Conservation (phyloP, 2,113 vertebrate genomes). For the Melanocharis versteri region DNA sequence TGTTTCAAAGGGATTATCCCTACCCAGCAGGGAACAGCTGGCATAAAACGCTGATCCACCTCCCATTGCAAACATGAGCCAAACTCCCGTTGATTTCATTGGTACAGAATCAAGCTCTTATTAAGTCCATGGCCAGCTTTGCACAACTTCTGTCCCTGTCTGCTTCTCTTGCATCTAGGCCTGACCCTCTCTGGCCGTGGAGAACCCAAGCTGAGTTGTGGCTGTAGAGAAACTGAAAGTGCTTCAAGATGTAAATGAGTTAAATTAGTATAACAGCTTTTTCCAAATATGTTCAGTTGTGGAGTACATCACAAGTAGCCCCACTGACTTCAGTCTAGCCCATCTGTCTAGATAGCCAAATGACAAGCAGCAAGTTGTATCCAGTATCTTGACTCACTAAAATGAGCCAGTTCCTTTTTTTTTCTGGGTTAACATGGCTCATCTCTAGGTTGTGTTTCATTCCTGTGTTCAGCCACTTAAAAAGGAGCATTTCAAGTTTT, state of each 20-base stretch:
- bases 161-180: neutral
- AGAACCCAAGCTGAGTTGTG: neutral
- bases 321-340: neutral
- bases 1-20: constrained; percentile 57
- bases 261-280: neutral
- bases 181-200: neutral
- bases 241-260: neutral
- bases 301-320: neutral
- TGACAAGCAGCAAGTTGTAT: neutral
- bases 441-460: neutral
- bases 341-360: neutral
- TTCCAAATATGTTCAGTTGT: neutral
- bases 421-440: neutral
- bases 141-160: neutral
- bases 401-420: neutral
- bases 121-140: constrained; percentile 20
- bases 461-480: neutral
- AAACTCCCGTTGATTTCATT: constrained; percentile 34
- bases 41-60: constrained; percentile 17
- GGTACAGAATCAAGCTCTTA: constrained; percentile 37
- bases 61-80: constrained; percentile 26
- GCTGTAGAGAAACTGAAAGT: neutral
- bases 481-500: neutral
- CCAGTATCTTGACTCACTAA: neutral
- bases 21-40: constrained; percentile 49